phyloP scores from a whole-genome alignment of 2,797 vertebrate species.

The Semotilus atromaculatus region DNA sequence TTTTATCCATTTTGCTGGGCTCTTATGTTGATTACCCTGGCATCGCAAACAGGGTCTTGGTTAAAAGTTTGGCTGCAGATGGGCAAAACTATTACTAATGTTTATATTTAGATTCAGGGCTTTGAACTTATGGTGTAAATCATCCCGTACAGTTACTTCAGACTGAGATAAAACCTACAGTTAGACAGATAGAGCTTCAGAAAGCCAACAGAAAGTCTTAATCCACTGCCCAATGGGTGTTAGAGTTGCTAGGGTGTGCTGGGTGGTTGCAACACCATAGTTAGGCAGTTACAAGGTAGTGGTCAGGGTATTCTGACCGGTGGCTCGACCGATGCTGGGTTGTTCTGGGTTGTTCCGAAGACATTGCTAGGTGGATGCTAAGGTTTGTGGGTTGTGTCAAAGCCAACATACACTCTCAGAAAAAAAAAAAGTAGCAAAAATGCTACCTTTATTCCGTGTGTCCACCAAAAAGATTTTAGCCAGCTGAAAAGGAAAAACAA shows the following conservation, averaged over 20 bases:
- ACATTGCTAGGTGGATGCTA: not conserved
- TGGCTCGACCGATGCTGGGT: not conserved
- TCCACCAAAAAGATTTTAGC: not conserved
- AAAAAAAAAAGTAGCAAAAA: not conserved
- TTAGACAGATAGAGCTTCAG: not conserved
- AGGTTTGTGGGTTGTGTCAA: not conserved
- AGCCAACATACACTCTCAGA: not conserved
- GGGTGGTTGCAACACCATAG: not conserved
- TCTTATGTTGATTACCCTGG: not conserved
- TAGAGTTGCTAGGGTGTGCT: not conserved
- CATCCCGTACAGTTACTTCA: not conserved
- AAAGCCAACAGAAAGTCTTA: not conserved
- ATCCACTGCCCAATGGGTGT: not conserved
- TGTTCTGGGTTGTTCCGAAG: not conserved
- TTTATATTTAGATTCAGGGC: no score
- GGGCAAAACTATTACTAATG: not conserved
- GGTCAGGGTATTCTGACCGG: not conserved
- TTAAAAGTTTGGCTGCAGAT: not conserved
- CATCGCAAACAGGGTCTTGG: not conserved
- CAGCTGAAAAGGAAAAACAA: no score
- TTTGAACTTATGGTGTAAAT: not conserved
- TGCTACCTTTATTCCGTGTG: not conserved
- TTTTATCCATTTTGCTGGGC: not conserved
- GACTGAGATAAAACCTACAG: not conserved
- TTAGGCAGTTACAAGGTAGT: not conserved